Percentiles rank a stretch among this genome's conserved stretches.
Conservation (phyloP, 2,888 invertebrate genomes). For the Malthinus seriepunctatus region DNA sequence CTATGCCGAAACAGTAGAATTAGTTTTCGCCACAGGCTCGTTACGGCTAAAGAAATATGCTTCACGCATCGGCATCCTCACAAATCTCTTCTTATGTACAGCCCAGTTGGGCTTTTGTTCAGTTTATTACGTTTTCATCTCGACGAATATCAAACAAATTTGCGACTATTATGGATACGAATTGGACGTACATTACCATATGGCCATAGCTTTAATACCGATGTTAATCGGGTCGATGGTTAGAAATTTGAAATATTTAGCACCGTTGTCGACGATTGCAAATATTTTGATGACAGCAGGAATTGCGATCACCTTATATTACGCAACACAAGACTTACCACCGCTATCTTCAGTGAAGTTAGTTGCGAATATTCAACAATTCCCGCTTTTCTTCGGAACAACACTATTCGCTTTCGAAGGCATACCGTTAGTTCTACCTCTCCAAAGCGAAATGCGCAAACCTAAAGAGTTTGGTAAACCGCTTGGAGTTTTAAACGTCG, state of each 20-base stretch:
- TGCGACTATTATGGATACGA: slow-evolving; percentile 65
- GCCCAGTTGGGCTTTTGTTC: slow-evolving; percentile 99
- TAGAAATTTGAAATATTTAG: slow-evolving; percentile 74
- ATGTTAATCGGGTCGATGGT: slow-evolving; percentile 75
- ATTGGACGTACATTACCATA: slow-evolving; percentile 70
- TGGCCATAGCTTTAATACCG: slow-evolving; percentile 73
- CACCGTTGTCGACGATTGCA: slow-evolving; percentile 77
- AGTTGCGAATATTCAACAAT: slow-evolving; percentile 61
- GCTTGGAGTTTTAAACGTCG: slow-evolving; percentile 85
- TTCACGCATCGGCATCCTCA: slow-evolving; percentile 66
- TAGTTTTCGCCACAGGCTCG: slow-evolving; percentile 80
- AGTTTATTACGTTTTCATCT: slow-evolving; percentile 94
- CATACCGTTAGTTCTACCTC: slow-evolving; percentile 85
- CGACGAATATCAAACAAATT: slow-evolving; percentile 80
- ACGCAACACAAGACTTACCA: slow-evolving; percentile 74
- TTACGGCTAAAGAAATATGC: slow-evolving; percentile 63
- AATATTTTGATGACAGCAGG: slow-evolving; percentile 77
- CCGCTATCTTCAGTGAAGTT: slow-evolving; percentile 62
- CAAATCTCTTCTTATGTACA: slow-evolving; percentile 86
- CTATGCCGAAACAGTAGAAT: slow-evolving; percentile 81
- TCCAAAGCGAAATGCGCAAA: slow-evolving; percentile 90
- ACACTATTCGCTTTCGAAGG: slow-evolving; percentile 97
- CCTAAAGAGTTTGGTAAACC: slow-evolving; percentile 77
- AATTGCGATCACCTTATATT: slow-evolving; percentile 76
- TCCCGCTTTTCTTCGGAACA: slow-evolving; percentile 93